Evolutionary conservation across 2,113 vertebrate genomes (phyloP).

Genomic region (Canis aureus): DNA sequence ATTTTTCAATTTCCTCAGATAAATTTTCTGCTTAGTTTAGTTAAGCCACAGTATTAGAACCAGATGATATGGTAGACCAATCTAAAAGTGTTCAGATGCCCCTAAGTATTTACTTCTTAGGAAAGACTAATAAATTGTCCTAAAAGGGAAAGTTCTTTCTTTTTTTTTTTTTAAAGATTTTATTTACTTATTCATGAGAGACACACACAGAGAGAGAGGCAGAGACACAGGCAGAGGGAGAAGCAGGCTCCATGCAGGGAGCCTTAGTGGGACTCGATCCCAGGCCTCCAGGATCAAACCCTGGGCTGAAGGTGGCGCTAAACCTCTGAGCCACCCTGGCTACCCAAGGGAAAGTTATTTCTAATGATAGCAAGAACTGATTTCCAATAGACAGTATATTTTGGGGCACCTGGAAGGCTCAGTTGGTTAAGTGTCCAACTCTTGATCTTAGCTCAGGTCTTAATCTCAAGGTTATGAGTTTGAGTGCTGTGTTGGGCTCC

Average conservation of each 20-base stretch:
- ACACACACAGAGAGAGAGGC: too few relatives aligned
- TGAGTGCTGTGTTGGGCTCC: neutral
- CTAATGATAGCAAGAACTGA: constrained; percentile 23
- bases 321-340: too few relatives aligned
- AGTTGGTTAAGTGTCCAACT: neutral
- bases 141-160: constrained; percentile 31
- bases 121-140: neutral
- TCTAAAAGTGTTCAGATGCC: constrained; percentile 24
- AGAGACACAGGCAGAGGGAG: too few relatives aligned
- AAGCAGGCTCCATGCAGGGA: too few relatives aligned
- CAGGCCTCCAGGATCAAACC: too few relatives aligned
- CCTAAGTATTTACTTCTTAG: neutral
- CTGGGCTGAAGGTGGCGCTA: too few relatives aligned
- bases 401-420: neutral
- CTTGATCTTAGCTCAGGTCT: neutral
- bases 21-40: constrained; percentile 47
- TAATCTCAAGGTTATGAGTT: neutral
- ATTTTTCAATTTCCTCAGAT: constrained; percentile 66
- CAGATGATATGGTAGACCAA: neutral
- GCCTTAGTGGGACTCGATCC: too few relatives aligned
- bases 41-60: constrained; percentile 22
- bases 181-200: too few relatives aligned
- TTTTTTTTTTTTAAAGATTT: too few relatives aligned
- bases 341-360: neutral
- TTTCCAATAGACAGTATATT: neutral